Percentiles rank a stretch among this genome's conserved stretches.
Evolutionary conservation across 2,888 invertebrate genomes (phyloP).

Genomic region (Netelia inedita): DNA sequence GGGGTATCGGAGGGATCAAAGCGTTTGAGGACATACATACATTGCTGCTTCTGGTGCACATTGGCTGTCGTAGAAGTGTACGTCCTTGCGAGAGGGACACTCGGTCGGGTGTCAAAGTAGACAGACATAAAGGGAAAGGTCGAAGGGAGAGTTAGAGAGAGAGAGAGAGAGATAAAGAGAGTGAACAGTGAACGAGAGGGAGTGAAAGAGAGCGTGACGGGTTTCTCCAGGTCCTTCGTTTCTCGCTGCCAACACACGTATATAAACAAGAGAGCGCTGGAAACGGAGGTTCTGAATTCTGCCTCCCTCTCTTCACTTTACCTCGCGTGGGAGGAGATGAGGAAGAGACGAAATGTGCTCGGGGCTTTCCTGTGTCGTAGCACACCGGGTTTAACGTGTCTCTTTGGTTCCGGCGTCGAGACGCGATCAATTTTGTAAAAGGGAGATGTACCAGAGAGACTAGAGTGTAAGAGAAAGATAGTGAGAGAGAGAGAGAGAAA

Average conservation of each 20-base stretch:
- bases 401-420: conserved; percentile 73
- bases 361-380: conserved; percentile 46
- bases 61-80: not conserved
- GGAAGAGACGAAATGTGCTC: conserved; percentile 51
- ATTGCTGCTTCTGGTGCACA: not conserved
- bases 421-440: conserved; percentile 81
- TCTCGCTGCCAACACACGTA: conserved; percentile 34
- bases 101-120: conserved; percentile 77
- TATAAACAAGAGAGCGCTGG: conserved; percentile 14
- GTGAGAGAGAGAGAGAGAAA: conserved; percentile 27
- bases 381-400: conserved; percentile 66
- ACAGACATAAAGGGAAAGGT: conserved; percentile 53
- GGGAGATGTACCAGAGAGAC: conserved; percentile 73
- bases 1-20: conserved; percentile 52
- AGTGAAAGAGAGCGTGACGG: conserved; percentile 23
- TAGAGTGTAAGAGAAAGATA: conserved; percentile 56
- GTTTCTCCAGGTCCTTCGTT: conserved; percentile 48
- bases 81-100: conserved; percentile 59
- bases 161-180: conserved; percentile 14
- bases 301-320: conserved; percentile 1
- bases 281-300: conserved; percentile 36
- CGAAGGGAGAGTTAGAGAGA: conserved; percentile 16
- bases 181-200: not conserved
- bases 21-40: conserved; percentile 31
- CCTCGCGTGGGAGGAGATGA: conserved; percentile 22